phyloP scores from a whole-genome alignment of 2,888 invertebrate genomes.

The Drosophila dives region DNA sequence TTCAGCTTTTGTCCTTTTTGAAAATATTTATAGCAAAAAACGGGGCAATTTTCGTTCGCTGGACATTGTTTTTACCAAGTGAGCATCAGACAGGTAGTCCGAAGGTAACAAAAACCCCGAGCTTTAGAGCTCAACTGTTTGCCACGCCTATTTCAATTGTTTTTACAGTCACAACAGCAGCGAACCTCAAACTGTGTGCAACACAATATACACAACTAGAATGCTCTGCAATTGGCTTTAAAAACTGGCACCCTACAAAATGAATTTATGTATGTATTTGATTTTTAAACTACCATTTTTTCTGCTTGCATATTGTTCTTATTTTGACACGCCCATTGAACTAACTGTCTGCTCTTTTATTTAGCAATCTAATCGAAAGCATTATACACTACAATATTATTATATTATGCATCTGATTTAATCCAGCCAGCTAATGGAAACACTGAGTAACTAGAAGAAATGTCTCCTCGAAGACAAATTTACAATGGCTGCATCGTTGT shows the following conservation, averaged over 20 bases:
- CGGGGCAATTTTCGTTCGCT: conserved; percentile 32
- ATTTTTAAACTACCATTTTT: conserved; percentile 13
- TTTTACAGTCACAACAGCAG: conserved; percentile 48
- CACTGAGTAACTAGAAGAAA: not conserved
- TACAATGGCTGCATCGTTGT: not conserved
- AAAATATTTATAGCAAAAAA: conserved; percentile 55
- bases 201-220: not conserved
- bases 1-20: conserved; percentile 54
- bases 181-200: conserved; percentile 18
- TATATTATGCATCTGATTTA: not conserved
- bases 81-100: conserved; percentile 42
- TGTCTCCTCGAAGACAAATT: not conserved
- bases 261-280: conserved; percentile 14
- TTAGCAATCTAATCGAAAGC: conserved; percentile 3
- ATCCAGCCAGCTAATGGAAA: not conserved
- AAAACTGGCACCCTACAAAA: not conserved
- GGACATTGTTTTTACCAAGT: conserved; percentile 49
- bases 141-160: conserved; percentile 61
- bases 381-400: conserved; percentile 9
- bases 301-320: conserved; percentile 15
- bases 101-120: not conserved
- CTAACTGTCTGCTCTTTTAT: conserved; percentile 16
- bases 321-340: conserved; percentile 43
- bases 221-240: conserved; percentile 13
- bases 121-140: not conserved